These are phyloP conservation scores for Fulica atra DNA, from an alignment of 2,113 vertebrate genomes.

Conservation along the genomic window DNA sequence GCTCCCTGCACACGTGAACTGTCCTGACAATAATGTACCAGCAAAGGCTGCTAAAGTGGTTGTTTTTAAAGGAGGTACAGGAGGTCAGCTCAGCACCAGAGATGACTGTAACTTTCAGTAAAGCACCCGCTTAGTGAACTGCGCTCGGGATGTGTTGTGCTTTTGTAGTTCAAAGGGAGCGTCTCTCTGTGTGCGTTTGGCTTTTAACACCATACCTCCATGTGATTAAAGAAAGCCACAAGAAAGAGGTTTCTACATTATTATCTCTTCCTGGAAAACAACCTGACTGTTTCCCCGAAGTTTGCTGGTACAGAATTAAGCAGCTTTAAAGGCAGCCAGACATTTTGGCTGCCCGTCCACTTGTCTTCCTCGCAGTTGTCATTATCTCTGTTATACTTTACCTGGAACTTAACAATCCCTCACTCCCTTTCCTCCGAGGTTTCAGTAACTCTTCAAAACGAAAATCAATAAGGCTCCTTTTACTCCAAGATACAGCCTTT, in stretches of 20 bases:
- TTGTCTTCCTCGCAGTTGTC: slow-evolving; percentile 33
- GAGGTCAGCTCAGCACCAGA: neutral
- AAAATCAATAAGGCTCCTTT: slow-evolving; percentile 7
- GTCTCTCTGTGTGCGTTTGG: neutral
- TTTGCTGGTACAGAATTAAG: slow-evolving; percentile 70
- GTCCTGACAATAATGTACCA: neutral
- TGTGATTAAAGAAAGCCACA: slow-evolving; percentile 81
- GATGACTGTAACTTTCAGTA: slow-evolving; percentile 35
- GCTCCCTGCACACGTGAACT: neutral
- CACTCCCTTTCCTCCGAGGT: neutral
- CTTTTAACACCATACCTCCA: slow-evolving; percentile 66
- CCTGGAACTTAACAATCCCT: slow-evolving; percentile 60
- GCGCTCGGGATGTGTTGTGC: neutral
- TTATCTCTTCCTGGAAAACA: slow-evolving; percentile 86
- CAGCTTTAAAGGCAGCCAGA: slow-evolving; percentile 51
- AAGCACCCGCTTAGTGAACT: neutral
- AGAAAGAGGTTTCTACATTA: slow-evolving; percentile 81
- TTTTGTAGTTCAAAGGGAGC: slow-evolving; percentile 45
- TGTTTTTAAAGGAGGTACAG: neutral
- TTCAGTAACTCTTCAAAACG: slow-evolving; percentile 45
- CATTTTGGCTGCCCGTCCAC: slow-evolving; percentile 54
- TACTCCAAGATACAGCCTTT: neutral
- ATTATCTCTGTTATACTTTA: slow-evolving; percentile 66
- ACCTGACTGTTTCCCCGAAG: slow-evolving; percentile 80
- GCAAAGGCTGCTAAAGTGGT: neutral